These are phyloP conservation scores for Toxonevra muliebris DNA, from an alignment of 2,888 invertebrate species.

Conservation along the genomic window DNA sequence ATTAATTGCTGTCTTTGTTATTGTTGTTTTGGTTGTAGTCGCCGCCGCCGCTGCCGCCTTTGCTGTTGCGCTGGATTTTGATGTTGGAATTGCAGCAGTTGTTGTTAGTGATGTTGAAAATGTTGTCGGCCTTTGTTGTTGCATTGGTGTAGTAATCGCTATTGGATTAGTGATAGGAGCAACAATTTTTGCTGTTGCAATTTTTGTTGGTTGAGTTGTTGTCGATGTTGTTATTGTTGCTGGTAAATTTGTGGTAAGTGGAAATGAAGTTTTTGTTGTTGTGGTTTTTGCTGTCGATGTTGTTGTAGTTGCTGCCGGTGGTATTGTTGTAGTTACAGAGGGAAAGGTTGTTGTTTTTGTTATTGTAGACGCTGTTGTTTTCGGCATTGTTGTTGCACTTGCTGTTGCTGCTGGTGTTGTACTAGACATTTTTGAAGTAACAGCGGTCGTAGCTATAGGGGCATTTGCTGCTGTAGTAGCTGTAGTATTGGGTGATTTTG, in stretches of 20 bases:
- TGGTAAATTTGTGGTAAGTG: constrained; percentile 4
- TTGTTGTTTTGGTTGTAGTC: not conserved
- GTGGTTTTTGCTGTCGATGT: constrained; percentile 22
- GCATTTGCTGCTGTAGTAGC: constrained; percentile 7
- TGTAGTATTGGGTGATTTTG: constrained; percentile 1
- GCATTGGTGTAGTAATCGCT: constrained; percentile 30
- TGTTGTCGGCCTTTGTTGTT: constrained; percentile 33
- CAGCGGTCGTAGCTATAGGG: constrained; percentile 12
- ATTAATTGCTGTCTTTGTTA: constrained; percentile 8
- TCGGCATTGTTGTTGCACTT: constrained; percentile 27
- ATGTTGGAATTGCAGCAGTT: constrained; percentile 8
- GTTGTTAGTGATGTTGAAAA: constrained; percentile 23
- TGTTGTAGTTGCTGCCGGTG: constrained; percentile 13
- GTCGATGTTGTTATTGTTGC: constrained; percentile 16
- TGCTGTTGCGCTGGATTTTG: not conserved
- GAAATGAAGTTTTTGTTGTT: constrained; percentile 8
- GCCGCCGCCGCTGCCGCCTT: not conserved
- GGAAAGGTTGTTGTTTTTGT: not conserved
- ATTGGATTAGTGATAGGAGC: constrained; percentile 37
- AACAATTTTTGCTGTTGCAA: constrained; percentile 35
- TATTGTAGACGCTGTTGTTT: constrained; percentile 16
- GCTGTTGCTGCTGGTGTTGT: constrained; percentile 24
- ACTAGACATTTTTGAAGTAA: constrained; percentile 6
- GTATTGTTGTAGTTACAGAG: constrained; percentile 1
- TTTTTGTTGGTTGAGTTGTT: constrained; percentile 31